Evolutionary conservation across 1,140 invertebrate genomes (phyloP).

Genomic region (Armadillidium nasatum): DNA sequence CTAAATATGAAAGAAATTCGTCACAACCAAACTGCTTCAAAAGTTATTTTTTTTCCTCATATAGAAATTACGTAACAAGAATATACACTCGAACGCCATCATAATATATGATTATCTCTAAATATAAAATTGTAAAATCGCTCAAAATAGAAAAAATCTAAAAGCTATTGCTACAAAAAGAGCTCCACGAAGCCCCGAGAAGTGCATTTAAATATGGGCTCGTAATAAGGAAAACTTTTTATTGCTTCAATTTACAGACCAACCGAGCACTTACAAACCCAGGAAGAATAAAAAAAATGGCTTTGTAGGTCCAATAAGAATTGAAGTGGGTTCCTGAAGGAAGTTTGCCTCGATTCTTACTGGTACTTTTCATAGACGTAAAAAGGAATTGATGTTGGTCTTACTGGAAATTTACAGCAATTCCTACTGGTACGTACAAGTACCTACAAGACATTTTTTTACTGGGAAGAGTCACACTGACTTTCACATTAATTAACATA

Average conservation of each 20-base stretch:
- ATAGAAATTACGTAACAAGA: slow-evolving; percentile 8
- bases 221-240: not conserved
- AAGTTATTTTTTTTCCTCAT: not conserved
- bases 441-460: no score
- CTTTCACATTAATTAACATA: not conserved
- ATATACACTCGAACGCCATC: slow-evolving; percentile 7
- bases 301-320: no score
- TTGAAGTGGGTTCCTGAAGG: no score
- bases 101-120: not conserved
- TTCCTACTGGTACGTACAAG: no score
- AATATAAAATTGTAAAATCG: slow-evolving; percentile 9
- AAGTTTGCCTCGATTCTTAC: no score
- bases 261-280: not conserved
- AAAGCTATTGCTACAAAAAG: slow-evolving; percentile 8
- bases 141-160: slow-evolving; percentile 10
- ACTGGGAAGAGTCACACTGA: not conserved
- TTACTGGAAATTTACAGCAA: no score
- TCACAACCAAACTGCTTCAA: slow-evolving; percentile 7
- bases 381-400: no score
- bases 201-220: slow-evolving; percentile 3
- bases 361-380: no score
- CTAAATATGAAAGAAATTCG: slow-evolving; percentile 11
- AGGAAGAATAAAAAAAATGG: no score
- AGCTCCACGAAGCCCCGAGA: slow-evolving; percentile 5
- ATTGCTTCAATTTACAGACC: slow-evolving; percentile 7